Evolutionary conservation across 2,888 invertebrate species (phyloP).

Genomic region (Tetheella fluctuosa): DNA sequence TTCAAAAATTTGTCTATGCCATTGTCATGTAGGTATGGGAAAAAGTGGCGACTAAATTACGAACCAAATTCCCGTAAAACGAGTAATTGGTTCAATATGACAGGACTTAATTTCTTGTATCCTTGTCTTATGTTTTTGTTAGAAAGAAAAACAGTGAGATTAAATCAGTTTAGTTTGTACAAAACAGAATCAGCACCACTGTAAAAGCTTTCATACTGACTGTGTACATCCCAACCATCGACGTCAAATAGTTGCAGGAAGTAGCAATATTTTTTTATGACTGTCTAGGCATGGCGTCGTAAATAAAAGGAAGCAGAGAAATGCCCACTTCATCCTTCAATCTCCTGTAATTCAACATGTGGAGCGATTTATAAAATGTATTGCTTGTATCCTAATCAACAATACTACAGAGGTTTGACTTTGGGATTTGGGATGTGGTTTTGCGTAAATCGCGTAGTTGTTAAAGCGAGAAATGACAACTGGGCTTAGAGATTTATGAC

Average conservation of each 20-base stretch:
- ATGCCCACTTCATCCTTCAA: not conserved
- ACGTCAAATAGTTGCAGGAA: not conserved
- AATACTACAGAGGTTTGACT: not conserved
- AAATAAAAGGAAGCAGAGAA: conserved; percentile 3
- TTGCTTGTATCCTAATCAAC: not conserved
- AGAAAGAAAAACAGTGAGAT: too few relatives aligned
- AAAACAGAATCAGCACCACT: too few relatives aligned
- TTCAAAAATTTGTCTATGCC: too few relatives aligned
- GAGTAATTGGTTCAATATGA: too few relatives aligned
- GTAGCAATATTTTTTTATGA: not conserved
- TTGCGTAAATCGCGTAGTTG: not conserved
- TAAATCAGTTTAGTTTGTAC: too few relatives aligned
- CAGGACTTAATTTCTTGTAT: too few relatives aligned
- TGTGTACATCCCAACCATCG: not conserved
- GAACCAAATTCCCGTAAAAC: too few relatives aligned
- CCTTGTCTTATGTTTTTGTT: too few relatives aligned
- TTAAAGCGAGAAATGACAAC: not conserved
- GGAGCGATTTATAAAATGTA: not conserved
- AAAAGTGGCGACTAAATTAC: too few relatives aligned
- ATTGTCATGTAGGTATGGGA: too few relatives aligned
- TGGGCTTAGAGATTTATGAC: not conserved
- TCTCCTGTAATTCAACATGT: not conserved
- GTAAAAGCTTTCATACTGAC: not conserved
- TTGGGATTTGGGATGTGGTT: not conserved
- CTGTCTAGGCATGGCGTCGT: not conserved